A percentile compares a stretch with the other conserved stretches of the same genome.
Conservation (phyloP, 2,113 vertebrate genomes). For the Aphyosemion australe region DNA sequence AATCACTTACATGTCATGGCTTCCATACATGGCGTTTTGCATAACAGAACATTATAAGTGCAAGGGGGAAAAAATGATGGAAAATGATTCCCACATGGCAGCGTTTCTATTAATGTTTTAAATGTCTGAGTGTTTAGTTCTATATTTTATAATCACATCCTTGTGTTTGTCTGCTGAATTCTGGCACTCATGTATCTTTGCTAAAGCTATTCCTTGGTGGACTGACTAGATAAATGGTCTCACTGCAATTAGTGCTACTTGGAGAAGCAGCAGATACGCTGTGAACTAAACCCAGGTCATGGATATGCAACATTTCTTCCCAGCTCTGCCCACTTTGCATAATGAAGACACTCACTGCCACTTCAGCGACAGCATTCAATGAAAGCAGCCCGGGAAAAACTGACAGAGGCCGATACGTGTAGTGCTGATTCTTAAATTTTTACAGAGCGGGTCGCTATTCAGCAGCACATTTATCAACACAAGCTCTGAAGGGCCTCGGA, state of each 20-base stretch:
- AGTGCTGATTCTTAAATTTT: slow-evolving; percentile 42
- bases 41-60: too few relatives aligned
- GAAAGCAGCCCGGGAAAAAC: slow-evolving; percentile 14
- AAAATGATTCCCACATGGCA: slow-evolving; percentile 12
- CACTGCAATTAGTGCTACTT: slow-evolving; percentile 12
- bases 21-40: too few relatives aligned
- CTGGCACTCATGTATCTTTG: slow-evolving; percentile 22
- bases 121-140: not conserved
- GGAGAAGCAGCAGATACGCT: slow-evolving; percentile 10
- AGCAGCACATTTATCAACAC: slow-evolving; percentile 61
- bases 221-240: slow-evolving; percentile 13
- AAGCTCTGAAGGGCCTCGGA: slow-evolving; percentile 57
- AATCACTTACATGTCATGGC: too few relatives aligned
- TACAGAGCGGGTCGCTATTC: slow-evolving; percentile 36
- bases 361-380: slow-evolving; percentile 27
- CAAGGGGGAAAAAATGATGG: not conserved
- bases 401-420: slow-evolving; percentile 22
- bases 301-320: not conserved
- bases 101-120: not conserved
- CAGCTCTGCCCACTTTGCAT: slow-evolving; percentile 40
- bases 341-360: slow-evolving; percentile 22
- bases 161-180: slow-evolving; percentile 12
- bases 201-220: not conserved
- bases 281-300: slow-evolving; percentile 3
- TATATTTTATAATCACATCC: not conserved